Percentiles rank a stretch among this genome's conserved stretches.
Evolutionary conservation across 2,888 invertebrate species (phyloP).

Genomic region (Megaustenia siamemsis): DNA sequence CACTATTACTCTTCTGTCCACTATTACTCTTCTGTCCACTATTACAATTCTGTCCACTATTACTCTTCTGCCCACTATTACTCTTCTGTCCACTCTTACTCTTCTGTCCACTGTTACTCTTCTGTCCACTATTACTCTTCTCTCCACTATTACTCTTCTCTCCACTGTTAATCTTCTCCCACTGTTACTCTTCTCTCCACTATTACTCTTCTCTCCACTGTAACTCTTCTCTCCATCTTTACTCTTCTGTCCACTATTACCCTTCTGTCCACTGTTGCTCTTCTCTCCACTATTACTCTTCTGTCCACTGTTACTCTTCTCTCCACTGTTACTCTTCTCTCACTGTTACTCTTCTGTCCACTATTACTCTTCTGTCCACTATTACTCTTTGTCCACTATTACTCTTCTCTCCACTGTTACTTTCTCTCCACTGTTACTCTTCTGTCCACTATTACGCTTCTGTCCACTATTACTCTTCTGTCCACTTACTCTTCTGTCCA

Average conservation of each 20-base stretch:
- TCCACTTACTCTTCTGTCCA: no score
- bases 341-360: neutral
- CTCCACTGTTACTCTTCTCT: constrained; percentile 32
- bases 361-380: neutral
- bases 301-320: constrained; percentile 1
- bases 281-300: neutral
- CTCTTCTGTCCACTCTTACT: no score
- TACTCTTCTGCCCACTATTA: no score
- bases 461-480: no score
- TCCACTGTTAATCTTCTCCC: neutral
- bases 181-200: constrained; percentile 25
- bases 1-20: no score
- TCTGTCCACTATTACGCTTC: no score
- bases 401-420: no score
- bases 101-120: no score
- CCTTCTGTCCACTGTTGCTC: constrained; percentile 25
- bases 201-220: constrained; percentile 11
- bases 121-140: neutral
- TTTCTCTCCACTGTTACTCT: no score
- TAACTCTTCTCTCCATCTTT: constrained; percentile 28
- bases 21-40: no score
- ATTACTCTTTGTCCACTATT: no score
- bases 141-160: neutral
- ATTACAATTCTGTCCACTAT: no score
- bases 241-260: constrained; percentile 13